Conservation (phyloP, 2,113 vertebrate species). For the Corydoras maculifer region DNA sequence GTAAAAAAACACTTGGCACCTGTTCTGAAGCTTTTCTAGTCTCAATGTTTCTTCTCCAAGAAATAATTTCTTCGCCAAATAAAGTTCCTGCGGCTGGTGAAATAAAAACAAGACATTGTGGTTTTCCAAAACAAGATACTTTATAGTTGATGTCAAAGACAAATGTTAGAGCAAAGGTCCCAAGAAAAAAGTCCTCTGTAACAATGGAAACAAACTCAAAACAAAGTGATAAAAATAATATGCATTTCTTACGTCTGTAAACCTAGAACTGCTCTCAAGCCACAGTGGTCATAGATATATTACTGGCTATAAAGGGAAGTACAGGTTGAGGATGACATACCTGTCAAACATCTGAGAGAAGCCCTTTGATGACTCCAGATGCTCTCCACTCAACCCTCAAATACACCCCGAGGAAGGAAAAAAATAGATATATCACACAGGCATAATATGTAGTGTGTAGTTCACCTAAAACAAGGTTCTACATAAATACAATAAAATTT, state of each 20-base stretch:
- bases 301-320: constrained; percentile 67
- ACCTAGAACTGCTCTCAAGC: constrained; percentile 67
- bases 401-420: constrained; percentile 43
- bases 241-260: constrained; percentile 69
- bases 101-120: constrained; percentile 61
- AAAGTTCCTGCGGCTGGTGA: constrained; percentile 4
- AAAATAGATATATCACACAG: constrained; percentile 49
- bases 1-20: not conserved
- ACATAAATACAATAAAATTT: constrained; percentile 83
- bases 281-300: constrained; percentile 70
- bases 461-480: constrained; percentile 74
- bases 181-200: constrained; percentile 60
- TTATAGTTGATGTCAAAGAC: constrained; percentile 82
- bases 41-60: not conserved
- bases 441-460: constrained; percentile 60
- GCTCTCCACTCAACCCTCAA: constrained; percentile 47
- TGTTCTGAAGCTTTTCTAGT: not conserved
- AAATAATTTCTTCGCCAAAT: not conserved
- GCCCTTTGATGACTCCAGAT: constrained; percentile 62
- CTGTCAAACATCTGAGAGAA: constrained; percentile 57
- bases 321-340: constrained; percentile 53
- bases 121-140: constrained; percentile 78
- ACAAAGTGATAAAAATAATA: constrained; percentile 53
- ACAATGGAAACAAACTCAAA: constrained; percentile 63
- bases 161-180: constrained; percentile 70